Conservation (phyloP, 92 coral and sea anemone species). For the Zoanthus sociatus region DNA sequence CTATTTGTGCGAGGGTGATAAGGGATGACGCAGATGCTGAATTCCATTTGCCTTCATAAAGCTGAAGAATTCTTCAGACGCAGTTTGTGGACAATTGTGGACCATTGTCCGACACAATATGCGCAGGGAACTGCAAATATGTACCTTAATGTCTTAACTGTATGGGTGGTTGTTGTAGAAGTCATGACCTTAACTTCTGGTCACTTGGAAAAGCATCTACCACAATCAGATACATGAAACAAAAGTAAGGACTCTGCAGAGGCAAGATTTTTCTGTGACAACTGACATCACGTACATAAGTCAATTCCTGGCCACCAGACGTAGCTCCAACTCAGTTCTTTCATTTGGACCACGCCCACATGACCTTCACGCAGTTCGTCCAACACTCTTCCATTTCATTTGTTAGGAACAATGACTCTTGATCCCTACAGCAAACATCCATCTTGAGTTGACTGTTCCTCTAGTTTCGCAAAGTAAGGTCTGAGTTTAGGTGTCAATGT, state of each 20-base stretch:
- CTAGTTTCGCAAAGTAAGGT: conserved; percentile 40
- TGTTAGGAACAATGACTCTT: conserved; percentile 34
- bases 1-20: conserved; percentile 37
- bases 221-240: conserved; percentile 19
- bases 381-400: conserved; percentile 14
- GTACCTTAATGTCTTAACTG: conserved; percentile 47
- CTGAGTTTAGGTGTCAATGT: conserved; percentile 2
- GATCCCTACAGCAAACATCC: conserved; percentile 35
- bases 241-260: conserved; percentile 32
- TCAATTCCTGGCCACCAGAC: too few relatives aligned
- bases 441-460: conserved; percentile 18
- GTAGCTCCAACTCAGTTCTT: conserved; percentile 32
- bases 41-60: conserved; percentile 9
- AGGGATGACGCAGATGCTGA: conserved; percentile 19
- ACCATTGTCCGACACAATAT: conserved; percentile 54
- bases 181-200: conserved; percentile 49
- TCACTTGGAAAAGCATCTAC: conserved; percentile 53
- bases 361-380: conserved; percentile 40
- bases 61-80: conserved; percentile 5
- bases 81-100: conserved; percentile 34
- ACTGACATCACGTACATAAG: conserved; percentile 31
- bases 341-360: conserved; percentile 33
- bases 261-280: conserved; percentile 53
- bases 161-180: conserved; percentile 49
- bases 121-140: conserved; percentile 54